These are phyloP conservation scores for Thalassophryne amazonica DNA, from an alignment of 2,797 vertebrate species.

Conservation along the genomic window DNA sequence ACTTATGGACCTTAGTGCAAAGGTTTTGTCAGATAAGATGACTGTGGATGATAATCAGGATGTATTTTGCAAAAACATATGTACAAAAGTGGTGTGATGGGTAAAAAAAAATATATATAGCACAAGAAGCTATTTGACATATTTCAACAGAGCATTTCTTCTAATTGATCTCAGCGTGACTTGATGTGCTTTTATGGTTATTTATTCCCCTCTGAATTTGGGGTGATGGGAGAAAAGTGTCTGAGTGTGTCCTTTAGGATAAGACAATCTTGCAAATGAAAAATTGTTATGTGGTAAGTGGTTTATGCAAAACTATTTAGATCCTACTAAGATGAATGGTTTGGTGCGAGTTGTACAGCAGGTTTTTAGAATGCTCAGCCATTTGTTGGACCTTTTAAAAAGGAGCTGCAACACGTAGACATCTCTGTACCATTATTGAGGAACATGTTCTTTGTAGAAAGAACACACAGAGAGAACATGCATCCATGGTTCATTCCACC, in stretches of 20 bases:
- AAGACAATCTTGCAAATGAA: slow-evolving; percentile 11
- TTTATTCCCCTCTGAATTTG: slow-evolving; percentile 33
- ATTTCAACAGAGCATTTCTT: slow-evolving; percentile 33
- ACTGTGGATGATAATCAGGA: too few species aligned
- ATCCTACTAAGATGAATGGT: not conserved
- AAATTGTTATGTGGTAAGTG: slow-evolving; percentile 3
- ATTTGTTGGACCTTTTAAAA: not conserved
- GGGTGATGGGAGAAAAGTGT: slow-evolving; percentile 19
- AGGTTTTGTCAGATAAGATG: too few species aligned
- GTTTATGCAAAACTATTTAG: not conserved
- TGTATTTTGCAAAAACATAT: too few species aligned
- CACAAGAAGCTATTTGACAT: slow-evolving; percentile 14
- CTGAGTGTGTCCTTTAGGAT: slow-evolving; percentile 34
- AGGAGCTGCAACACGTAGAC: not conserved
- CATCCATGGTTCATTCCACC: not conserved
- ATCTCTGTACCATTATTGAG: not conserved
- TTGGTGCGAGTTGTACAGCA: not conserved
- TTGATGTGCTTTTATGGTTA: slow-evolving; percentile 50
- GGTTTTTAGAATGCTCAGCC: not conserved
- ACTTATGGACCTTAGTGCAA: too few species aligned
- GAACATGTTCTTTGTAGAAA: not conserved
- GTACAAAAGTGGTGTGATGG: too few species aligned
- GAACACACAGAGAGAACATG: not conserved
- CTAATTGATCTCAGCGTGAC: slow-evolving; percentile 22
- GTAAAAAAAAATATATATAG: slow-evolving; percentile 3